phyloP scores from a whole-genome alignment of 2,797 vertebrate species.

The Sylvilagus floridanus region DNA sequence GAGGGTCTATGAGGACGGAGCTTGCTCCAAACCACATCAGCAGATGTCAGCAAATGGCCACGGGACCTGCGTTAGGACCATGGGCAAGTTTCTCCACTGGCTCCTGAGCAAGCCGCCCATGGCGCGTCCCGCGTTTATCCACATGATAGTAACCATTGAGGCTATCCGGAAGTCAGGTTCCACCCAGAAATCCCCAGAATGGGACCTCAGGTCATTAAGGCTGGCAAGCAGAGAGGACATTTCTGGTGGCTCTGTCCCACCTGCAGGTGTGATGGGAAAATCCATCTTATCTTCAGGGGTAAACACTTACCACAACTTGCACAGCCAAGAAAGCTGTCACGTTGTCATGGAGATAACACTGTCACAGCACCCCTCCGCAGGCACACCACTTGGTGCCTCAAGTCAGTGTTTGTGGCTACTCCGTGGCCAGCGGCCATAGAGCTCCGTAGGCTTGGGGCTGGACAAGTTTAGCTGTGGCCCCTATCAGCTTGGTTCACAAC shows the following conservation, averaged over 20 bases:
- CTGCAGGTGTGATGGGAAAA: neutral
- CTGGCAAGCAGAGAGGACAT: neutral
- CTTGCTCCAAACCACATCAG: neutral
- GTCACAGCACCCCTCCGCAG: fast-evolving
- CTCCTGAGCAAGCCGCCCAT: too few species aligned
- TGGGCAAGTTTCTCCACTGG: neutral
- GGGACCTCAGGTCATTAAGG: neutral
- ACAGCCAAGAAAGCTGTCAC: neutral
- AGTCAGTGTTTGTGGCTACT: neutral
- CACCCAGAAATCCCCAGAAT: neutral
- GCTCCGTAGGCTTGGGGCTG: neutral
- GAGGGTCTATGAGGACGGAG: neutral
- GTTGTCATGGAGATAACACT: neutral
- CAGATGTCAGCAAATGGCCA: neutral
- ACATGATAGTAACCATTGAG: neutral
- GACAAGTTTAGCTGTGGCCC: neutral
- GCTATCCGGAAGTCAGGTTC: neutral
- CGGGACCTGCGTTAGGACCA: neutral
- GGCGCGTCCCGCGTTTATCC: neutral
- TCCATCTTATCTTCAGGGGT: neutral
- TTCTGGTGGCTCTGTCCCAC: neutral
- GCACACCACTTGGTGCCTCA: neutral
- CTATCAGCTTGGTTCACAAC: neutral
- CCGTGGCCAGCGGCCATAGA: neutral
- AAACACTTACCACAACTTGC: neutral